Percentiles rank a stretch among this genome's conserved stretches.
These are phyloP conservation scores for Andrena minutula DNA, from an alignment of 2,888 invertebrate genomes.

Conservation along the genomic window DNA sequence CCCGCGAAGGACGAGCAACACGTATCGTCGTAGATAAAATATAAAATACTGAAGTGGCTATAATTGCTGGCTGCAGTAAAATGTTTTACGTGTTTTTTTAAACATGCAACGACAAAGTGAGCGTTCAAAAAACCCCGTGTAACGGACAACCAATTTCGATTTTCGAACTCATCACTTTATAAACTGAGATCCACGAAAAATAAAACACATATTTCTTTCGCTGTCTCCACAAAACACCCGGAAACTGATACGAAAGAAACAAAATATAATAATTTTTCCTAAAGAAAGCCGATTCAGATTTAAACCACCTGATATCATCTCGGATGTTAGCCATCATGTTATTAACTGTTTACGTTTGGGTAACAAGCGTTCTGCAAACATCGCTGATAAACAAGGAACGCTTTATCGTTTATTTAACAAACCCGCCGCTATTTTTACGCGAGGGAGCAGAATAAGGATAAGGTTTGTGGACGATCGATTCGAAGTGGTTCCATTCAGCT, in stretches of 20 bases:
- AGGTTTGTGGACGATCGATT: background rate
- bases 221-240: no score
- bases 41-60: background rate
- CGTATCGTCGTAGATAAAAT: slow-evolving; percentile 8
- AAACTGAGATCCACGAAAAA: no score
- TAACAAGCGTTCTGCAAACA: background rate
- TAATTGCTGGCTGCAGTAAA: slow-evolving; percentile 7
- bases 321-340: no score
- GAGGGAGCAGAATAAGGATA: background rate
- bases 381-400: background rate
- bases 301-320: no score
- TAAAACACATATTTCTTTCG: no score
- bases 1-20: background rate
- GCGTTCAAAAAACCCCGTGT: no score
- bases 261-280: no score
- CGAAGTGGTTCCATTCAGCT: slow-evolving; percentile 3
- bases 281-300: no score
- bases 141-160: no score
- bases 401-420: background rate
- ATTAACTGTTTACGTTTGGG: background rate
- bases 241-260: no score
- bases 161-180: no score
- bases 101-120: no score
- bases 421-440: background rate
- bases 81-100: background rate